Conservation (phyloP, 2,888 invertebrate genomes). For the Drymonia ruficornis region DNA sequence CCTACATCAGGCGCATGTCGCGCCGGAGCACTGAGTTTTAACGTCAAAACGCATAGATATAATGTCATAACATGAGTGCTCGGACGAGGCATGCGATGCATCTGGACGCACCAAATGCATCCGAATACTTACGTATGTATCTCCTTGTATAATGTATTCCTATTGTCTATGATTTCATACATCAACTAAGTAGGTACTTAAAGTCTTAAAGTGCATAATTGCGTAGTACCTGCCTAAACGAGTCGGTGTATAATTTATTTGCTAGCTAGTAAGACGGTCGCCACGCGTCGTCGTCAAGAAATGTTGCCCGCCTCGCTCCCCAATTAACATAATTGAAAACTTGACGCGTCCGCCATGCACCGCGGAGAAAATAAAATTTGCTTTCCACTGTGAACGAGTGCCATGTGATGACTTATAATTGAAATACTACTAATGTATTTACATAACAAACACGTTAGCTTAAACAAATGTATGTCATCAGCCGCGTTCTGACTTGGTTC, state of each 20-base stretch:
- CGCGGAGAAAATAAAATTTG: conserved; percentile 38
- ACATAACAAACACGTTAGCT: conserved; percentile 9
- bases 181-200: conserved; percentile 13
- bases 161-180: no score
- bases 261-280: conserved; percentile 34
- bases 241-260: conserved; percentile 34
- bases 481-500: no score
- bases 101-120: no score
- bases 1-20: no score
- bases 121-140: no score
- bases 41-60: no score
- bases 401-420: conserved; percentile 23
- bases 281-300: conserved; percentile 57
- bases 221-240: conserved; percentile 19
- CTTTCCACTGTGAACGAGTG: conserved; percentile 31
- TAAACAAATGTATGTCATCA: conserved; percentile 4
- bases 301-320: conserved; percentile 45
- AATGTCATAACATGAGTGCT: no score
- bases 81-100: no score
- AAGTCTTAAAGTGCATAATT: conserved; percentile 20
- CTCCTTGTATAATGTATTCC: no score
- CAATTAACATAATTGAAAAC: conserved; percentile 67
- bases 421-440: conserved; percentile 17
- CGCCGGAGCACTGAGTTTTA: no score
- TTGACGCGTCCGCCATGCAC: conserved; percentile 45